Base-by-base conservation (phyloP, 2,888 invertebrate species). In the Asteroscopus sphinx region DNA sequence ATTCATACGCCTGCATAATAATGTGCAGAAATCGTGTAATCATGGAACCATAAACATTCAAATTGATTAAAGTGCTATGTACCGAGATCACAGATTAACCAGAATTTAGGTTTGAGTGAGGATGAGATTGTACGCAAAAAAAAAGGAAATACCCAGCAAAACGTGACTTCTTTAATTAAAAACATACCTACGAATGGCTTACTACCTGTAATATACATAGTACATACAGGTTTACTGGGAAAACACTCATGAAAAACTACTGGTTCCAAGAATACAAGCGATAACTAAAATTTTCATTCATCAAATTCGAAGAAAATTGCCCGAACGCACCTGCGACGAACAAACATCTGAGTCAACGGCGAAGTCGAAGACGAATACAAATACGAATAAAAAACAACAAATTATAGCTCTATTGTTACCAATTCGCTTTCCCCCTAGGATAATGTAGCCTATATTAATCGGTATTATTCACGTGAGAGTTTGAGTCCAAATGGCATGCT, bases 381-480 rank as follows among this genome's bases (percentile, higher is more conserved):
- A 51, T 57, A 59, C 51, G 65, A 69, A 45, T 42, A 73, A 76
- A 69, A 63, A 77, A 70, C 68, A 57, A 69, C 59, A 67, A 66
- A 79, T 63, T 26, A 58, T 68, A 57, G 59, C 64, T 64, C 68
- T 60, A 80, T 82, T 82, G 80, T 80, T 74, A 55, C 15, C 49
- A 51, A 49, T 61, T 44, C 57, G 56, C 32, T 52, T 73, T 68
- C 71, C 73, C 62, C 66, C 56, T 55, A 63, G 53, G 39, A 45
- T 59, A 63, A 65, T 61, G 41, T 40, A 47, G 49, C 46, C 42
- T 68, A 55, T 54, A 68, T 67, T 66, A 63, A 75, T 63, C 59
- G 56, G 68, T 68, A 68, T 61, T 21, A 69, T 71, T 64, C 68
- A 59, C 63, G 64, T 63, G 72, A 76, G 68, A 74, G 68, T 67